Conservation (phyloP, 2,888 invertebrate species). For the Timandra comae region DNA sequence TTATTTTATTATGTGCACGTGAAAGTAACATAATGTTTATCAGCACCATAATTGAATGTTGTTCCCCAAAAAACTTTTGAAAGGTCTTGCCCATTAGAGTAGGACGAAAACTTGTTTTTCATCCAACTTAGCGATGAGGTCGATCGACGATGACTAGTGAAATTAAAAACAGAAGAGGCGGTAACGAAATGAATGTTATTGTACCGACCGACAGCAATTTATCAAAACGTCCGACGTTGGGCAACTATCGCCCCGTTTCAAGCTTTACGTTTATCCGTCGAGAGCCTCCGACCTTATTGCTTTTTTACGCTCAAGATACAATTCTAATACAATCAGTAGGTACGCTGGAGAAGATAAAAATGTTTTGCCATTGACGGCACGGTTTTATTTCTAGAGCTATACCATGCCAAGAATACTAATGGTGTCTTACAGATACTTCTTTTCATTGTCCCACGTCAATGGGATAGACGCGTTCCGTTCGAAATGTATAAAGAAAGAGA, state of each 20-base stretch:
- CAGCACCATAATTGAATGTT: background rate
- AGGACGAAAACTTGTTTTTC: slow-evolving; percentile 46
- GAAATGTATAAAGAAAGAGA: slow-evolving; percentile 19
- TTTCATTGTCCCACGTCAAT: slow-evolving; percentile 33
- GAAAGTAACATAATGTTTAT: no score
- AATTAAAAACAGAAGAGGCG: slow-evolving; percentile 52
- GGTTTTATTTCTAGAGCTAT: slow-evolving; percentile 31
- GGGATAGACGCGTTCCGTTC: slow-evolving; percentile 24
- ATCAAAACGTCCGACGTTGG: slow-evolving; percentile 57
- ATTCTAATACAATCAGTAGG: slow-evolving; percentile 41
- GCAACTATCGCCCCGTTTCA: slow-evolving; percentile 32
- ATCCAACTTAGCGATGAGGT: slow-evolving; percentile 32
- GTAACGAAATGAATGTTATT: slow-evolving; percentile 56
- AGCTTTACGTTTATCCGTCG: slow-evolving; percentile 41
- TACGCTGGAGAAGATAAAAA: slow-evolving; percentile 39
- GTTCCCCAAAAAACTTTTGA: slow-evolving; percentile 28
- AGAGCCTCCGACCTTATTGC: slow-evolving; percentile 42
- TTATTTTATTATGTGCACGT: no score
- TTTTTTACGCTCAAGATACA: slow-evolving; percentile 45
- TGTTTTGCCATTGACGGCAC: slow-evolving; percentile 43
- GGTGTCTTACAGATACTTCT: slow-evolving; percentile 28
- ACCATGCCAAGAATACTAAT: slow-evolving; percentile 40
- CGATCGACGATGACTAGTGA: slow-evolving; percentile 53
- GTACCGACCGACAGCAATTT: slow-evolving; percentile 58
- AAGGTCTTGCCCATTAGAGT: slow-evolving; percentile 33